These are phyloP conservation scores for Orchestes rusci DNA, from an alignment of 2,888 invertebrate genomes.

Conservation along the genomic window DNA sequence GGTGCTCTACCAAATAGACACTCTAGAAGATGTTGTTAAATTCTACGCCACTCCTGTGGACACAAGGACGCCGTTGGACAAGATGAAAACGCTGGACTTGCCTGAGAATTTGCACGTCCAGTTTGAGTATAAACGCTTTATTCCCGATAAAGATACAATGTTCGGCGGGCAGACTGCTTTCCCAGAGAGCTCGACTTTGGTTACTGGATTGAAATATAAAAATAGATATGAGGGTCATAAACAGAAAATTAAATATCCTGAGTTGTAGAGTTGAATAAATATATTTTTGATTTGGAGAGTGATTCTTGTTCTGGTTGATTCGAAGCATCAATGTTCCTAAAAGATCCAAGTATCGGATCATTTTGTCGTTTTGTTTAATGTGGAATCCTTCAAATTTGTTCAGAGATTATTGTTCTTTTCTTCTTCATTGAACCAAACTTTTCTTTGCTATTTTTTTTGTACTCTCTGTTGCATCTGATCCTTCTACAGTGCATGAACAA, in stretches of 20 bases:
- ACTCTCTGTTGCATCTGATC: too few species aligned
- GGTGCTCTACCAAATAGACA: slow-evolving; percentile 63
- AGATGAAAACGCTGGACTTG: slow-evolving; percentile 60
- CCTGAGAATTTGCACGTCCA: slow-evolving; percentile 85
- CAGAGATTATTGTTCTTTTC: too few species aligned
- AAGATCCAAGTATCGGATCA: too few species aligned
- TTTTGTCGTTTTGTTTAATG: too few species aligned
- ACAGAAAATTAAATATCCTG: slow-evolving; percentile 45
- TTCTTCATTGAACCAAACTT: too few species aligned
- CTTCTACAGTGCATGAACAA: too few species aligned
- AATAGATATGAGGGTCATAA: slow-evolving; percentile 71
- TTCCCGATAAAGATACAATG: slow-evolving; percentile 58
- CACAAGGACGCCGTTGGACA: slow-evolving; percentile 65
- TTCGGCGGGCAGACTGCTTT: slow-evolving; percentile 77
- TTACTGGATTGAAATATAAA: slow-evolving; percentile 73
- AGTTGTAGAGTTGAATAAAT: too few species aligned
- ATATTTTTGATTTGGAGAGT: too few species aligned
- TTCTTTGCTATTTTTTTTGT: too few species aligned
- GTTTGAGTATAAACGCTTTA: slow-evolving; percentile 65
- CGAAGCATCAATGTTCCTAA: too few species aligned
- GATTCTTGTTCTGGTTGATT: too few species aligned
- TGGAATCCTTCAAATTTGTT: too few species aligned
- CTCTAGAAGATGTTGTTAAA: slow-evolving; percentile 62
- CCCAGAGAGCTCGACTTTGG: slow-evolving; percentile 76
- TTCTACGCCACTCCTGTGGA: slow-evolving; percentile 70